Base-by-base conservation (phyloP, 2,113 vertebrate genomes). In the Chamaea fasciata region DNA sequence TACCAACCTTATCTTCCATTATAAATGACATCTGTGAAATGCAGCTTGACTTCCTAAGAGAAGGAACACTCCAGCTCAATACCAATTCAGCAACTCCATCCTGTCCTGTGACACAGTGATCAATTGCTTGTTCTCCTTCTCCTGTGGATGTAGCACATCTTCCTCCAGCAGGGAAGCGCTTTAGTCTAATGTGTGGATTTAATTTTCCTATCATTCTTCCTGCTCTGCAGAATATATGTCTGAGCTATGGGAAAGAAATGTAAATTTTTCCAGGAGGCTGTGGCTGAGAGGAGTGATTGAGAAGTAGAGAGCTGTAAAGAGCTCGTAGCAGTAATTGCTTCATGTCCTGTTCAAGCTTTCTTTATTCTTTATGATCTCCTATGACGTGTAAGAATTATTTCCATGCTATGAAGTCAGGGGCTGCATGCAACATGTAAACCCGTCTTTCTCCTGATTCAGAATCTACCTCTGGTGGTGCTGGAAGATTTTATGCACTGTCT, bases 131-230 rank as follows among this genome's bases (percentile, higher is more conserved):
- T 76, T 94, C 64, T 81, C 24, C 69, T 88, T 19, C 60, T 84
- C 37, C 82, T 74, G 52, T 41, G 67, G 41, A 73, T 74, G 27
- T 67, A 67, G 52, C 79, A 65, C 49, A 44, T 83, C 85, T 90
- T 88, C 14, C 71, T 80, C 0, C 0, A 83, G 64, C 78, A 59
- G 62, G 8, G 41, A 82, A 84, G 42, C 50, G 10, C 82, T 92
- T 93, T 9, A 91, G 50, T 80, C 59, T 91, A 86, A 94, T n/a
- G 37, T 30, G 75, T 56, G 71, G 23, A 24, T 91, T 96, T 93
- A 92, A 62, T 91, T 94, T 96, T 90, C 79, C 47, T 79, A 73
- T 90, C 46, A 41, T 83, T 95, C 59, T 92, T 82, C 80, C 63
- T 47, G 68, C 71, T 77, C 47, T 77, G 55, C 33, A 87, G 53